Conservation (phyloP, 1,140 invertebrate species). For the Aphelinus atriplicis region DNA sequence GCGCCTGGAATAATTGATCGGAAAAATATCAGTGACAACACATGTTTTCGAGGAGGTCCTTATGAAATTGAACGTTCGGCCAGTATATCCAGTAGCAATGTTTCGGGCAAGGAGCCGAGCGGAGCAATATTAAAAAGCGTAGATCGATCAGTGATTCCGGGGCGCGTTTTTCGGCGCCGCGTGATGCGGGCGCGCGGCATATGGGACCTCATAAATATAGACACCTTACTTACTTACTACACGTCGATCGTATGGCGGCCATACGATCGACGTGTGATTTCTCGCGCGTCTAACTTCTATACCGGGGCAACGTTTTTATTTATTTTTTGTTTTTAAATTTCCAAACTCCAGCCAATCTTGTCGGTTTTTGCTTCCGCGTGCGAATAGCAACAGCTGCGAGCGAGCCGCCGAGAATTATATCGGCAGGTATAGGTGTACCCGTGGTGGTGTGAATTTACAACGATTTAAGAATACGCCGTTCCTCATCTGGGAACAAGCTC, state of each 20-base stretch:
- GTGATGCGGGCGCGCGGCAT: slow-evolving; percentile 43
- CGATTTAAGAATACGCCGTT: slow-evolving; percentile 31
- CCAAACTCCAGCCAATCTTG: no score
- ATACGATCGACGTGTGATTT: slow-evolving; percentile 44
- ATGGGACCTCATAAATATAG: slow-evolving; percentile 63
- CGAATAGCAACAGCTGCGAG: slow-evolving; percentile 5
- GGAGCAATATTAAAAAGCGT: not conserved
- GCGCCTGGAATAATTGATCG: no score
- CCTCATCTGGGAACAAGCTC: slow-evolving; percentile 21
- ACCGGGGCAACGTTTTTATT: not conserved
- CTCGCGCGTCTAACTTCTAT: not conserved
- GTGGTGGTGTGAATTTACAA: slow-evolving; percentile 38
- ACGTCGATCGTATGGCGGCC: not conserved
- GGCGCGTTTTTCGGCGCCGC: slow-evolving; percentile 52
- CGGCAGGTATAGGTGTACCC: not conserved
- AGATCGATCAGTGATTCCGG: slow-evolving; percentile 25
- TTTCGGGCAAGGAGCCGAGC: not conserved
- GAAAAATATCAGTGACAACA: no score
- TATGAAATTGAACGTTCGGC: no score
- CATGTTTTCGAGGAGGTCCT: no score
- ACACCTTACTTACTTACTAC: slow-evolving; percentile 46
- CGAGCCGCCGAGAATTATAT: not conserved
- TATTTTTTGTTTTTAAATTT: no score
- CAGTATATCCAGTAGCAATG: no score
- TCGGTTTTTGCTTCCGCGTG: not conserved